Percentiles rank a stretch among this genome's conserved stretches.
phyloP scores from a whole-genome alignment of 2,888 invertebrate genomes.

The Leucophora obtusa region DNA sequence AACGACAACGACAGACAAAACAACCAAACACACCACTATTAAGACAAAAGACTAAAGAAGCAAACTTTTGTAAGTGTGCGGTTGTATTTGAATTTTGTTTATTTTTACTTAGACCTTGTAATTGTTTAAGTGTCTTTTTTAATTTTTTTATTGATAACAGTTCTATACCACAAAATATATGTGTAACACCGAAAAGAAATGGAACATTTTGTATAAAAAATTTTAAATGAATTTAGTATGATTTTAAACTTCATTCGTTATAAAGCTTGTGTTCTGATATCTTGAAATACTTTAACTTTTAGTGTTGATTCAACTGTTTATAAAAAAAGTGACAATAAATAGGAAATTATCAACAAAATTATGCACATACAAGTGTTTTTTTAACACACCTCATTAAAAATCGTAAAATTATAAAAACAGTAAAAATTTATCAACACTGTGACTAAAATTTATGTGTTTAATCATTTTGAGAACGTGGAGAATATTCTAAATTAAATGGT shows the following conservation, averaged over 20 bases:
- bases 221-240: slow-evolving; percentile 49
- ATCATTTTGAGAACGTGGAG: neutral
- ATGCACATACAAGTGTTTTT: slow-evolving; percentile 19
- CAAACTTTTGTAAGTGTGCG: slow-evolving; percentile 48
- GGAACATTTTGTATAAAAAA: slow-evolving; percentile 38
- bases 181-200: slow-evolving; percentile 40
- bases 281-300: slow-evolving; percentile 10
- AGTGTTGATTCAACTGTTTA: slow-evolving; percentile 58
- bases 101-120: slow-evolving; percentile 58
- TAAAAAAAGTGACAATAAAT: neutral
- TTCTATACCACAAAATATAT: slow-evolving; percentile 39
- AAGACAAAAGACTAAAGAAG: slow-evolving; percentile 61
- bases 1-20: slow-evolving; percentile 5
- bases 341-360: slow-evolving; percentile 22
- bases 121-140: slow-evolving; percentile 50
- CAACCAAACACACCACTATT: slow-evolving; percentile 43
- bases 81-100: slow-evolving; percentile 36
- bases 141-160: slow-evolving; percentile 52
- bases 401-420: neutral
- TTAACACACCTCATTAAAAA: slow-evolving; percentile 15
- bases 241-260: slow-evolving; percentile 49
- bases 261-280: slow-evolving; percentile 53
- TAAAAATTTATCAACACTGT: neutral
- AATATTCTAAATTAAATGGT: neutral
- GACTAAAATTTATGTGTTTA: neutral